Conservation (phyloP, 1,140 invertebrate species). For the Calosoma granatense region DNA sequence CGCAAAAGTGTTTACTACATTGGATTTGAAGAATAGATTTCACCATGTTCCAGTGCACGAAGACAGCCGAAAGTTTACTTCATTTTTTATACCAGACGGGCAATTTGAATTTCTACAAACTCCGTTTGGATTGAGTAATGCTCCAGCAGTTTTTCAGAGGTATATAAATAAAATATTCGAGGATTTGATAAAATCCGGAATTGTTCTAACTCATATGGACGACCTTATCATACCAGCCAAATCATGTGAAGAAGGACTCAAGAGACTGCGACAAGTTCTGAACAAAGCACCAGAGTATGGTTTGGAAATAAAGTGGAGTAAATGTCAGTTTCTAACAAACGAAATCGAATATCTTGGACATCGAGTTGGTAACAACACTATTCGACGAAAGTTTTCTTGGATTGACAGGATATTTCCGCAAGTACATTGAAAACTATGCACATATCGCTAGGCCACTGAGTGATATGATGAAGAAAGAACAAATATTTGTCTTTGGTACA, state of each 20-base stretch:
- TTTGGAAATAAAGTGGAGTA: slow-evolving; percentile 24
- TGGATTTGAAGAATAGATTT: no score
- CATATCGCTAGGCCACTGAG: slow-evolving; percentile 15
- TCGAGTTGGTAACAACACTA: no score
- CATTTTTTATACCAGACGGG: no score
- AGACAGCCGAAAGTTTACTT: no score
- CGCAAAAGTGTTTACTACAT: no score
- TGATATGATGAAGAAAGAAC: slow-evolving; percentile 15
- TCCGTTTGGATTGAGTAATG: no score
- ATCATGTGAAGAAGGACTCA: slow-evolving; percentile 18
- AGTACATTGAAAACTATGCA: slow-evolving; percentile 19
- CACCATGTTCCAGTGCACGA: no score
- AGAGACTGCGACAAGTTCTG: slow-evolving; percentile 19
- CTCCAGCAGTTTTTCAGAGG: no score
- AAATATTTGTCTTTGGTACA: slow-evolving; percentile 13
- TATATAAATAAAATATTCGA: slow-evolving; percentile 14
- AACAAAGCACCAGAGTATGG: slow-evolving; percentile 14
- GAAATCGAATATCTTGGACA: slow-evolving; percentile 26
- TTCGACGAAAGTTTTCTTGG: no score
- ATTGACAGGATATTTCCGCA: no score
- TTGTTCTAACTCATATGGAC: slow-evolving; percentile 24
- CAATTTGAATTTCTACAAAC: no score
- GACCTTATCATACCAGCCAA: slow-evolving; percentile 24
- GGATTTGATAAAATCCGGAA: slow-evolving; percentile 9
- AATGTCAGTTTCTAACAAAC: slow-evolving; percentile 25